Conservation (phyloP, 2,797 vertebrate genomes). For the Spheniscus humboldti region DNA sequence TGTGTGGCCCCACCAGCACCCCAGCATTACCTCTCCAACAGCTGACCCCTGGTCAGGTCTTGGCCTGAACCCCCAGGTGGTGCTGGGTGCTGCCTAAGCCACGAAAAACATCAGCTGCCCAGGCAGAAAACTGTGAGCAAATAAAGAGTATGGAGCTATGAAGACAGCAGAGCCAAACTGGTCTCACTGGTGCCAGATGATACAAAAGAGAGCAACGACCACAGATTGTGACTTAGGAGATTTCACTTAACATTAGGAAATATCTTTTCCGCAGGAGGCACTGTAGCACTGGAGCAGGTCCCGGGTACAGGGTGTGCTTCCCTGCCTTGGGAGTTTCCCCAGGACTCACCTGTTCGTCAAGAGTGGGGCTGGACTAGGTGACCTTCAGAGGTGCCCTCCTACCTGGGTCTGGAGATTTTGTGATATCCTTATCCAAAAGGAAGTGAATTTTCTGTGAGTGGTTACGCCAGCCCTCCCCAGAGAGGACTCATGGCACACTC, state of each 20-base stretch:
- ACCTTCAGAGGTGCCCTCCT: neutral
- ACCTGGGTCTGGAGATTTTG: neutral
- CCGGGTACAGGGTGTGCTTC: neutral
- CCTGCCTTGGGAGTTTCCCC: neutral
- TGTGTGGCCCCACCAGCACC: neutral
- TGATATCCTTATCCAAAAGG: neutral
- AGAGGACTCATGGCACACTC: neutral
- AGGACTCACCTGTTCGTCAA: neutral
- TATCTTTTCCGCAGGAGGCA: neutral
- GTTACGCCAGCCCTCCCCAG: neutral
- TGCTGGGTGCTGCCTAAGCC: neutral
- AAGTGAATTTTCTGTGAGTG: neutral
- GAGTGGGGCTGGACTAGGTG: neutral
- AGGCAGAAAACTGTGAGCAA: neutral
- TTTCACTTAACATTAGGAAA: neutral
- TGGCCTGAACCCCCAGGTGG: neutral
- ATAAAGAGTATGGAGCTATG: fast-evolving
- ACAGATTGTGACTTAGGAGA: neutral
- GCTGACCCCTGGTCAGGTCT: neutral
- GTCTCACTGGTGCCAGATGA: neutral
- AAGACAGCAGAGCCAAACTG: neutral
- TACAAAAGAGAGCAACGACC: neutral
- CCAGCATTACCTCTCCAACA: neutral
- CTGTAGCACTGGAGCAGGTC: neutral
- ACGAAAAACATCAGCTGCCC: neutral